phyloP scores from a whole-genome alignment of 2,888 invertebrate genomes.

The Steinernema carpocapsae region DNA sequence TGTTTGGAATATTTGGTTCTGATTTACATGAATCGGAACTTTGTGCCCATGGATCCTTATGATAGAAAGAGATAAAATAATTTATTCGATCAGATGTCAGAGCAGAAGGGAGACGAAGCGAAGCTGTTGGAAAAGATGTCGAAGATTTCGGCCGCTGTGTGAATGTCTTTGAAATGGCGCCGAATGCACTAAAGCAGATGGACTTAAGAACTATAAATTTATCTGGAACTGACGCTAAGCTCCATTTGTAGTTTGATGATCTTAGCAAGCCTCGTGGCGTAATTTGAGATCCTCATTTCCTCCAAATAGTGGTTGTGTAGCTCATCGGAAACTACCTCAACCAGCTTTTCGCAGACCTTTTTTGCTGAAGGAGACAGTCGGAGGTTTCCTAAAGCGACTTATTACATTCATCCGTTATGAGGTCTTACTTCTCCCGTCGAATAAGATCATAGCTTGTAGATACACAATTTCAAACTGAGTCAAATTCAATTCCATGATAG shows the following conservation, averaged over 20 bases:
- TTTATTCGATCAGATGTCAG: neutral
- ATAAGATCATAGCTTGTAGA: neutral
- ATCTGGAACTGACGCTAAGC: too few species aligned
- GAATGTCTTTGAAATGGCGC: constrained; percentile 4
- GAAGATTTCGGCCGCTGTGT: neutral
- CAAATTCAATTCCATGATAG: neutral
- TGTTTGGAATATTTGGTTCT: constrained; percentile 34
- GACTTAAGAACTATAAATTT: neutral
- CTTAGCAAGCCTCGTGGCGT: neutral
- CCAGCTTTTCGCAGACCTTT: neutral
- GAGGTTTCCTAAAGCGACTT: neutral
- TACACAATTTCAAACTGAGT: neutral
- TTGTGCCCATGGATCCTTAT: neutral
- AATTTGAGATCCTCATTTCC: neutral
- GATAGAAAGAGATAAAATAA: neutral
- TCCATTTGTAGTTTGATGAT: neutral
- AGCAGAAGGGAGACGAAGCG: neutral
- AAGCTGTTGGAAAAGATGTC: constrained; percentile 16
- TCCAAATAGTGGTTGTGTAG: neutral
- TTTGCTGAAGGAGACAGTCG: neutral
- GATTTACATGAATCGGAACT: constrained; percentile 37
- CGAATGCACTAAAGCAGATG: neutral
- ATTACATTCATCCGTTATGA: too few species aligned
- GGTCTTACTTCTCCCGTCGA: neutral
- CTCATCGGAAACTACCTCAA: neutral